These are phyloP conservation scores for Brenthis ino DNA, from an alignment of 2,888 invertebrate species.

Conservation along the genomic window DNA sequence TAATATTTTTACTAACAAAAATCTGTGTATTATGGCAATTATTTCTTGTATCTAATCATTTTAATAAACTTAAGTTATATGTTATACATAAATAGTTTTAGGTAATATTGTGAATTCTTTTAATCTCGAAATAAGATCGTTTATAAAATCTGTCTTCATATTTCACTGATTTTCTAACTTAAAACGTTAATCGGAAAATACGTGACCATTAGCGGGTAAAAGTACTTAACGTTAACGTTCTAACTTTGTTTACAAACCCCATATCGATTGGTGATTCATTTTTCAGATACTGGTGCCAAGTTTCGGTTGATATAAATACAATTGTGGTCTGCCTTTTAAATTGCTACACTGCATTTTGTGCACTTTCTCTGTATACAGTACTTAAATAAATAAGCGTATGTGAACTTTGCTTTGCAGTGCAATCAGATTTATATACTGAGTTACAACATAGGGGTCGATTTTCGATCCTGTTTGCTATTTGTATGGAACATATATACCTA, in stretches of 20 bases:
- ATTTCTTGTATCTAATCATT: background rate
- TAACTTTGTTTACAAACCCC: constrained; percentile 49
- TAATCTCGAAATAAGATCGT: background rate
- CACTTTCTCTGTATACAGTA: too few species aligned
- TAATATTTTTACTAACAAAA: constrained; percentile 54
- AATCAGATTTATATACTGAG: too few species aligned
- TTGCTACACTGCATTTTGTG: too few species aligned
- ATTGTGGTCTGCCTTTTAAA: too few species aligned
- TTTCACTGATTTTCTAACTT: constrained; percentile 25
- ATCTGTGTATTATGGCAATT: constrained; percentile 43
- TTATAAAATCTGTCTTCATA: constrained; percentile 24
- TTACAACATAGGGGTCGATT: too few species aligned
- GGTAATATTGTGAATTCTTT: background rate
- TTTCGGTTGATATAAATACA: constrained; percentile 13
- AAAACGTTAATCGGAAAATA: constrained; percentile 38
- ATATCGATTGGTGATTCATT: constrained; percentile 61
- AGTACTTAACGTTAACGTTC: constrained; percentile 44
- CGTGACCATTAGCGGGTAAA: constrained; percentile 42
- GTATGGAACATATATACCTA: too few species aligned
- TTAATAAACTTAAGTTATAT: background rate
- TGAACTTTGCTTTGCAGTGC: too few species aligned
- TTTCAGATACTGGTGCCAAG: constrained; percentile 40
- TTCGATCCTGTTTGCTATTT: too few species aligned
- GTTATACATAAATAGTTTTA: background rate
- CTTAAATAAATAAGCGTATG: too few species aligned